These are phyloP conservation scores for Campopleginae sp. DNA, from an alignment of 2,888 invertebrate species.

Conservation along the genomic window DNA sequence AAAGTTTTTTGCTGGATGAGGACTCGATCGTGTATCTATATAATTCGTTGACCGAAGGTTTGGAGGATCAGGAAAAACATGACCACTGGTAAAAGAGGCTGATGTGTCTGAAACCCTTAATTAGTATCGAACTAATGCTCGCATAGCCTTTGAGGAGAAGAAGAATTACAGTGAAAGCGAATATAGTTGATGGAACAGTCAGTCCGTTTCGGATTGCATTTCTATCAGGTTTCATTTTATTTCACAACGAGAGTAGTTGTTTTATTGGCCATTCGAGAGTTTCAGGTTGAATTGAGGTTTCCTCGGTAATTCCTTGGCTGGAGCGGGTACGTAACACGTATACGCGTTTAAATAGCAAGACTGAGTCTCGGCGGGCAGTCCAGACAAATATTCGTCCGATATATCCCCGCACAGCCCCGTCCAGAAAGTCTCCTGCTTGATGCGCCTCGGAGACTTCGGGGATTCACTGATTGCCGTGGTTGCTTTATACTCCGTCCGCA, in stretches of 20 bases:
- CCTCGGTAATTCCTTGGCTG: conserved; percentile 7
- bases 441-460: conserved; percentile 68
- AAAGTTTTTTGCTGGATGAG: too few relatives aligned
- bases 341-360: not conserved
- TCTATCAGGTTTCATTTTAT: conserved; percentile 20
- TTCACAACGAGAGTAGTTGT: conserved; percentile 1
- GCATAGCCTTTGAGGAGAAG: conserved; percentile 16
- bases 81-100: too few relatives aligned
- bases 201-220: not conserved
- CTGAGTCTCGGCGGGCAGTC: conserved; percentile 29
- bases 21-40: too few relatives aligned
- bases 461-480: conserved; percentile 70
- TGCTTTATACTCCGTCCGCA: conserved; percentile 39
- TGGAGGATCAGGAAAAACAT: too few relatives aligned
- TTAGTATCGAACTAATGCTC: not conserved
- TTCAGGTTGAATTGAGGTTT: conserved; percentile 28
- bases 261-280: conserved; percentile 9
- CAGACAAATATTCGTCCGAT: conserved; percentile 42
- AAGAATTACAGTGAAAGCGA: conserved; percentile 24
- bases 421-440: conserved; percentile 61
- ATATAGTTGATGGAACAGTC: conserved; percentile 15
- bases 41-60: too few relatives aligned
- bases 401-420: conserved; percentile 37
- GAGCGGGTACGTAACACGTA: not conserved
- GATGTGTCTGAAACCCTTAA: not conserved